Evolutionary conservation across 2,888 invertebrate species (phyloP), one percentile per base, ranked within the genome.

Genomic region (Drosophila paramelanica): DNA sequence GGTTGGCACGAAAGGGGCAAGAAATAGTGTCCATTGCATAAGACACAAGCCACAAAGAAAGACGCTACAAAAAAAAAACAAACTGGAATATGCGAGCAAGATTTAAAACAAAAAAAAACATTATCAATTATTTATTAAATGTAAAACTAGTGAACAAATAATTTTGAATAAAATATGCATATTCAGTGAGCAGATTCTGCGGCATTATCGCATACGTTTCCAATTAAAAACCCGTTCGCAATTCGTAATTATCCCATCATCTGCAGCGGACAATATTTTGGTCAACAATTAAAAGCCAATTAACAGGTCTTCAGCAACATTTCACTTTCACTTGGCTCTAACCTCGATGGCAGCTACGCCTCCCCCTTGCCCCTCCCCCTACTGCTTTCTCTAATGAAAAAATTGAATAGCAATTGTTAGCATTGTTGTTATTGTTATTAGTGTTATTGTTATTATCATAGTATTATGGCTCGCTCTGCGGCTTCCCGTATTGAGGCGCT

Each of bases 321-420:
- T 89, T 84, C 76, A 89, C 88, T 89, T 89, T 84, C 84, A 88
- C 89, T 83, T 17, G 67, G 17, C 43, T 57, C 55, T 50, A 73
- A 51, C 67, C 73, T 60, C 67, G 53, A 56, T 62, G 41, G 42
- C 67, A 71, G 57, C 33, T n/a, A 10, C 2, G 2, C 41, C 36
- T n/a, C n/a, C 45, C 5, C 20, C 25, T 0, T 1, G 20, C 11
- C 0, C n/a, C 14, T 14, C 3, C 1, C 20, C 49, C 8, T 5
- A 3, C 5, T 61, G 67, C 74, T 78, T 78, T 75, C 79, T 73
- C 79, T 43, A 77, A 51, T 47, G 46, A 52, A 5, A 42, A 47
- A 50, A 77, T 67, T 77, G 78, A 62, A 59, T 73, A 56, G 67
- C 73, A 75, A 75, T 75, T 77, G 73, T 58, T 53, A 8, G 68